Evolutionary conservation across 1,140 invertebrate genomes (phyloP).

Genomic region (Bombus superbus): DNA sequence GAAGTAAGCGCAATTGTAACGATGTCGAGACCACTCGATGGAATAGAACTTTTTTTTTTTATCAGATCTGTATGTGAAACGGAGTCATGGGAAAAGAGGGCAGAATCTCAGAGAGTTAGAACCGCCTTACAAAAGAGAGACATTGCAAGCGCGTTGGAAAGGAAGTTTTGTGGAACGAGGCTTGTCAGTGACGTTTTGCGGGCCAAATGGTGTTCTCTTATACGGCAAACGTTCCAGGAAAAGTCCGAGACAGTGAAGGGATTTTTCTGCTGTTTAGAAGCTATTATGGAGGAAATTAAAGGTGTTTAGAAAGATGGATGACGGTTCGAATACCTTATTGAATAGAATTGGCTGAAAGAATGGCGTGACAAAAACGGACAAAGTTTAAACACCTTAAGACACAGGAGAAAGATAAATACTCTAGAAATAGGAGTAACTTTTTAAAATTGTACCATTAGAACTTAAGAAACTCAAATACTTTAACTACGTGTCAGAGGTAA

Average conservation of each 20-base stretch:
- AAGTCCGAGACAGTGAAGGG: not conserved
- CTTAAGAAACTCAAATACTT: not conserved
- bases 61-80: slow-evolving; percentile 20
- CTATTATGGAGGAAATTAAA: not conserved
- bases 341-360: not conserved
- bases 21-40: not conserved
- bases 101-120: not conserved
- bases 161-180: not conserved
- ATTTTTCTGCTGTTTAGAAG: not conserved
- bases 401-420: not conserved
- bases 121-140: slow-evolving; percentile 7
- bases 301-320: not conserved
- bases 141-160: slow-evolving; percentile 17
- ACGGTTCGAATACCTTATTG: not conserved
- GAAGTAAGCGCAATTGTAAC: not conserved
- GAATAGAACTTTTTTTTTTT: slow-evolving; percentile 9
- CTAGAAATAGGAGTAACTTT: not conserved
- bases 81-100: slow-evolving; percentile 11
- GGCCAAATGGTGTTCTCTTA: not conserved
- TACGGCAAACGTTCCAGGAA: not conserved
- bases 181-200: slow-evolving; percentile 2
- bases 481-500: not conserved
- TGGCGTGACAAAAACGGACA: not conserved
- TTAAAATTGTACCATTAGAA: not conserved
- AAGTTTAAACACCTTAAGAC: not conserved